Conservation (phyloP, 2,113 vertebrate genomes). For the Aix galericulata region DNA sequence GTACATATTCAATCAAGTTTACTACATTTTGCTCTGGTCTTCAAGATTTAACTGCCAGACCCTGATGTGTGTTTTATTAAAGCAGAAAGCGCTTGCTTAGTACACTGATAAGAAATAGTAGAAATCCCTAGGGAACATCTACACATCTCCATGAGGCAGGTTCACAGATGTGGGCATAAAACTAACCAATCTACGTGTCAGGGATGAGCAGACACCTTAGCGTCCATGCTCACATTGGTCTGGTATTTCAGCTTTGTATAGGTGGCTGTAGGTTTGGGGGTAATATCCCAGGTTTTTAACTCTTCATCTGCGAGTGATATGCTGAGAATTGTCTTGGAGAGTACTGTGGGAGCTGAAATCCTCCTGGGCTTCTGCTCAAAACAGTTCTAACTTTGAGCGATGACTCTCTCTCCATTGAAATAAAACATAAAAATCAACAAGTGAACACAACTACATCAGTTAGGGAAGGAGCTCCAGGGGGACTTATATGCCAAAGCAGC, state of each 20-base stretch:
- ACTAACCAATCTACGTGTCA: neutral
- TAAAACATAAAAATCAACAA: neutral
- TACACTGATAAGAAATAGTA: neutral
- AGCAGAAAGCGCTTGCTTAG: neutral
- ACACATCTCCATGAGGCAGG: neutral
- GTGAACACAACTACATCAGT: neutral
- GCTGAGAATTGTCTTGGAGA: neutral
- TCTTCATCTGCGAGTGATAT: neutral
- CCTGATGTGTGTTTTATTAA: neutral
- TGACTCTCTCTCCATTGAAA: neutral
- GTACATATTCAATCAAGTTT: fast-evolving
- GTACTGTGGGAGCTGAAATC: neutral
- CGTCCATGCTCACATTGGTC: fast-evolving
- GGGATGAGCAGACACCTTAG: neutral
- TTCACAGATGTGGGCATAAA: neutral
- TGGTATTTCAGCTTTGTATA: neutral
- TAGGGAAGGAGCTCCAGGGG: neutral
- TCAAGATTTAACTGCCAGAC: neutral
- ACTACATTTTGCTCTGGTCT: neutral
- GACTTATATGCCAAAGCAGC: neutral
- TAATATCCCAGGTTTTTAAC: neutral
- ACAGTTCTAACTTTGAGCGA: neutral
- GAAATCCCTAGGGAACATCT: neutral
- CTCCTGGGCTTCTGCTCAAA: neutral
- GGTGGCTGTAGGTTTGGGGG: neutral